Conservation (phyloP, 2,888 invertebrate species). For the Drosophila macrospina region DNA sequence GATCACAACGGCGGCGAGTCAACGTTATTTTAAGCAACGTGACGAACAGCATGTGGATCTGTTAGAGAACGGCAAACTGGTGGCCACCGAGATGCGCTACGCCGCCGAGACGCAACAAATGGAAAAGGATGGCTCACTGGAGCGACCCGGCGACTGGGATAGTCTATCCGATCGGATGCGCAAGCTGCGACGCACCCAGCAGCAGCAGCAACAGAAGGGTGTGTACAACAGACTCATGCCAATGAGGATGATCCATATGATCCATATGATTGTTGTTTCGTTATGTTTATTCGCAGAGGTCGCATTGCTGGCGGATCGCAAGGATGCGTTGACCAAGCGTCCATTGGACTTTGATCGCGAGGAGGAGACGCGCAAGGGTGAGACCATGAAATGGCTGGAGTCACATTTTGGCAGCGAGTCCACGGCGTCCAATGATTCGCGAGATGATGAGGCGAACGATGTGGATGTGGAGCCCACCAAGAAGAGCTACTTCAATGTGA, state of each 20-base stretch:
- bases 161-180: slow-evolving; percentile 91
- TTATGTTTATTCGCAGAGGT: slow-evolving; percentile 69
- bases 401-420: slow-evolving; percentile 96
- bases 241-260: too few relatives aligned
- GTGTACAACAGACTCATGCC: too few relatives aligned
- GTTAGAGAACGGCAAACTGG: slow-evolving; percentile 92
- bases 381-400: slow-evolving; percentile 96
- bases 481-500: slow-evolving; percentile 91
- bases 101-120: slow-evolving; percentile 93
- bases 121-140: slow-evolving; percentile 89
- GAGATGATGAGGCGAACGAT: slow-evolving; percentile 85
- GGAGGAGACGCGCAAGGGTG: slow-evolving; percentile 94
- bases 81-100: slow-evolving; percentile 93
- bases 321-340: slow-evolving; percentile 92
- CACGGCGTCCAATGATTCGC: slow-evolving; percentile 89
- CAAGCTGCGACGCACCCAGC: slow-evolving; percentile 87
- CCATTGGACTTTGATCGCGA: slow-evolving; percentile 94
- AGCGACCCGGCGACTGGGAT: slow-evolving; percentile 91
- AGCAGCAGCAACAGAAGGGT: slow-evolving; percentile 86
- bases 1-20: slow-evolving; percentile 86
- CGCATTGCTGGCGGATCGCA: slow-evolving; percentile 88
- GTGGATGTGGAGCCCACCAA: slow-evolving; percentile 87
- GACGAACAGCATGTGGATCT: slow-evolving; percentile 94
- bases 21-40: slow-evolving; percentile 89
- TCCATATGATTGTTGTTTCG: neutral